A percentile compares a stretch with the other conserved stretches of the same genome.
These are phyloP conservation scores for Blastomussa wellsi DNA, from an alignment of 92 coral and sea anemone species.

Conservation along the genomic window DNA sequence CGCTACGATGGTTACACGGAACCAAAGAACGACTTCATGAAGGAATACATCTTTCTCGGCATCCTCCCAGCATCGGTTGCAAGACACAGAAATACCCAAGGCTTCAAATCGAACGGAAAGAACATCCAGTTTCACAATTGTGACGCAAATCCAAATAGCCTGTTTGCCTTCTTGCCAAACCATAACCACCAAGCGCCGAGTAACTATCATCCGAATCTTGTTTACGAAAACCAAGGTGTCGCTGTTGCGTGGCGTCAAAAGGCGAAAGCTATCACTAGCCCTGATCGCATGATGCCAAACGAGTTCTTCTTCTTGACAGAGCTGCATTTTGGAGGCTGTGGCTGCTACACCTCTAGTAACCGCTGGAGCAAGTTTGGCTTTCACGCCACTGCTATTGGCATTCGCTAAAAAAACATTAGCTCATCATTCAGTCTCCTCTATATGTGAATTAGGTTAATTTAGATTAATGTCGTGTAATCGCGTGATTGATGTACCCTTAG, in stretches of 20 bases:
- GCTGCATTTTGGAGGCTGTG: constrained; percentile 79
- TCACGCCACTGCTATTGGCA: constrained; percentile 48
- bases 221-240: not conserved
- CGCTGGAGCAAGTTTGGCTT: constrained; percentile 54
- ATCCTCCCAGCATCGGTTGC: constrained; percentile 40
- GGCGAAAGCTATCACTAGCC: constrained; percentile 46
- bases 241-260: constrained; percentile 49
- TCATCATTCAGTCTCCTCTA: not conserved
- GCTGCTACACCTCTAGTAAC: constrained; percentile 73
- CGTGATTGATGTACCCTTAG: no score
- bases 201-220: not conserved
- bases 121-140: constrained; percentile 47
- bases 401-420: not conserved
- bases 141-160: constrained; percentile 58
- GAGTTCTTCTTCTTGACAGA: constrained; percentile 72
- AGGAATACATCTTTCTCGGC: constrained; percentile 53
- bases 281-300: constrained; percentile 57
- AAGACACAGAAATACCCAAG: constrained; percentile 22
- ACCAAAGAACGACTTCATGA: constrained; percentile 40
- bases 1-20: constrained; percentile 42
- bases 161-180: constrained; percentile 68
- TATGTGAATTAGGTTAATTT: no score
- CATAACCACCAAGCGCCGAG: constrained; percentile 18
- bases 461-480: no score
- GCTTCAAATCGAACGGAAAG: constrained; percentile 57